Base-by-base conservation (phyloP, 2,113 vertebrate species). In the Sorex fumeus region DNA sequence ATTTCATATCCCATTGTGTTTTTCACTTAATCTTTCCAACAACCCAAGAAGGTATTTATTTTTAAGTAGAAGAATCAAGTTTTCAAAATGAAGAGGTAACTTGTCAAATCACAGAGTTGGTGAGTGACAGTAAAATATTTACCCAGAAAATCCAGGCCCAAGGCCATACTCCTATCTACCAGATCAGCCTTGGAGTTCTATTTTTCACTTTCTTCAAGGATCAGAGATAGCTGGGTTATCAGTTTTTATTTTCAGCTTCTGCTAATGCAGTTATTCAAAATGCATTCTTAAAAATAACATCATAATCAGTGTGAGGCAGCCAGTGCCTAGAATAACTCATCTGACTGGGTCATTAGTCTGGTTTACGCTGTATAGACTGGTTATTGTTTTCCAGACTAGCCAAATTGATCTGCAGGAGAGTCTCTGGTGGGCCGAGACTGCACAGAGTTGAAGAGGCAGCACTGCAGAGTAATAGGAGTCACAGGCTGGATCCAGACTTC, bases 221-320 rank as follows among this genome's bases (percentile, higher is more conserved):
- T 5, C 71, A 2, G 36, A 43, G 72, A 32, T 13, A 34, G 6
- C 32, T 62, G 50, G 28, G 6, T 71, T 15, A 60, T 93, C 72
- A 87, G 60, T 21, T 50, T 89, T 66, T 84, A 43, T 79, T 91
- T 79, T 75, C 67, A 83, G 36, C 47, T 21, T 91, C 34, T 83
- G 3, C 6, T 82, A 89, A 87, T 79, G 72, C n/a, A 27, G 32
- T 83, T 89, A 8, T 69, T 89, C 43, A 67, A 95, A 92, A 87
- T 74, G 75, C 19, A 45, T 85, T 60, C 6, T 72, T 47, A 88
- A 92, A 60, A 89, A 86, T 86, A 78, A 47, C 28, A 53, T 86
- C 30, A 75, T 84, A 34, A 64, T 88, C 25, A 45, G 32, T 25
- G 1, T 75, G 83, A 83, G 84, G 23, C 40, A 91, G 27, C 50